phyloP scores from a whole-genome alignment of 2,888 invertebrate genomes.

The Drosophila multiciliata region DNA sequence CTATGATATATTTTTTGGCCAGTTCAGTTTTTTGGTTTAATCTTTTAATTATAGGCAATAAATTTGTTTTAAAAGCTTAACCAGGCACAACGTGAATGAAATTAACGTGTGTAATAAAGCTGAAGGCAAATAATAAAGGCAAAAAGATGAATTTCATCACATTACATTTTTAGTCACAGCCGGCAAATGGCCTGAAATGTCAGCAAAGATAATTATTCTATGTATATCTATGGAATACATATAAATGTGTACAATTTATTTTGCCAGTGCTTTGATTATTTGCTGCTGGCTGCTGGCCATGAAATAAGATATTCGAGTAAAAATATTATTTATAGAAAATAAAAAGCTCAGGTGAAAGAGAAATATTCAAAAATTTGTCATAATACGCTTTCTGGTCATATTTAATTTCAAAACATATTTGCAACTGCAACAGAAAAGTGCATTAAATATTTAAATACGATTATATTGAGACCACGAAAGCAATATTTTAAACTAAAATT shows the following conservation, averaged over 20 bases:
- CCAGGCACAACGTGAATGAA: constrained; percentile 3
- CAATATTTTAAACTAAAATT: neutral
- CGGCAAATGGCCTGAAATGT: neutral
- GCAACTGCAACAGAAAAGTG: neutral
- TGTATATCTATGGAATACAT: neutral
- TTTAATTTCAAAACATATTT: neutral
- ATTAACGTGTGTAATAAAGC: constrained; percentile 21
- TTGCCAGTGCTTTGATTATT: constrained; percentile 19
- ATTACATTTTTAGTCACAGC: neutral
- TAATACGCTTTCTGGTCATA: neutral
- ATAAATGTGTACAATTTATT: constrained; percentile 16
- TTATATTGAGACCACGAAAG: neutral
- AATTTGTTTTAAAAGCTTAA: constrained; percentile 61
- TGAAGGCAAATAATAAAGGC: too few relatives aligned
- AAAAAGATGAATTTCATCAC: constrained; percentile 8
- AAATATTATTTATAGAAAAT: constrained; percentile 42
- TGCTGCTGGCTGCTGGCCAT: constrained; percentile 24
- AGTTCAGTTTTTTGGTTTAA: neutral
- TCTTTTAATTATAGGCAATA: constrained; percentile 68
- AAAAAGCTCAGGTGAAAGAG: constrained; percentile 21
- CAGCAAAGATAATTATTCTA: constrained; percentile 11
- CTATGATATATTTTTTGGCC: constrained; percentile 27
- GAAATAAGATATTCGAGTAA: constrained; percentile 43
- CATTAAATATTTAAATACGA: neutral
- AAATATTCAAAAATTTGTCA: constrained; percentile 1